Evolutionary conservation across 2,797 vertebrate species (phyloP), one percentile per base, ranked within the genome.

Genomic region (Oceanodroma leucorhoa): DNA sequence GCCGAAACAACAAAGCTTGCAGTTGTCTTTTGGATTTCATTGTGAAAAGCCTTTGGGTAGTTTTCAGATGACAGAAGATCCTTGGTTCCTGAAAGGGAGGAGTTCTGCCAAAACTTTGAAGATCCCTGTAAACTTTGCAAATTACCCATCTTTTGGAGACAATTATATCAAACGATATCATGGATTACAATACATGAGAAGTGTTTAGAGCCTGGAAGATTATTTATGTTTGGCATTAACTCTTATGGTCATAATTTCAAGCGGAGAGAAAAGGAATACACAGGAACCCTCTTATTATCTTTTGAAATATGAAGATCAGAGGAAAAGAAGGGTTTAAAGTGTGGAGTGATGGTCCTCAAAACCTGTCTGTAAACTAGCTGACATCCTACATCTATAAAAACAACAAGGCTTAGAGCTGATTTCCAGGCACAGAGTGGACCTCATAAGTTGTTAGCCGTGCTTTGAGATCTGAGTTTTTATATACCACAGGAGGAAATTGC

Each of bases 291-390:
- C 96, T 95, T 96, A 96, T 97, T 96, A 96, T 87, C 94, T 97
- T 96, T 96, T 97, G 96, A 97, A 98, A 97, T 92, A 96, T 96
- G 97, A 98, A 97, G 97, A 97, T 97, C 96, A 96, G 96, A 97
- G 91, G 93, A 94, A 95, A 96, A 95, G 48, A 78, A 51, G 50
- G 83, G 79, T 96, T 97, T 94, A 94, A 96, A 96, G 79, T 81
- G 82, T 65, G 95, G 92, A 96, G 91, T 87, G 85, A 93, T 92
- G 85, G 77, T 94, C 96, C 85, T 96, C 64, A 77, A 83, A 88
- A 84, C 84, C 57, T 89, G 71, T 83, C 91, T 93, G 90, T 87
- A 82, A 93, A 90, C 87, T 92, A 92, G 81, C 62, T 91, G 93
- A 88, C 93, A 89, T 86, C 70, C 81, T 88, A 48, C 76, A 58